phyloP scores from a whole-genome alignment of 1,140 invertebrate species.

The Drosophila takahashii region DNA sequence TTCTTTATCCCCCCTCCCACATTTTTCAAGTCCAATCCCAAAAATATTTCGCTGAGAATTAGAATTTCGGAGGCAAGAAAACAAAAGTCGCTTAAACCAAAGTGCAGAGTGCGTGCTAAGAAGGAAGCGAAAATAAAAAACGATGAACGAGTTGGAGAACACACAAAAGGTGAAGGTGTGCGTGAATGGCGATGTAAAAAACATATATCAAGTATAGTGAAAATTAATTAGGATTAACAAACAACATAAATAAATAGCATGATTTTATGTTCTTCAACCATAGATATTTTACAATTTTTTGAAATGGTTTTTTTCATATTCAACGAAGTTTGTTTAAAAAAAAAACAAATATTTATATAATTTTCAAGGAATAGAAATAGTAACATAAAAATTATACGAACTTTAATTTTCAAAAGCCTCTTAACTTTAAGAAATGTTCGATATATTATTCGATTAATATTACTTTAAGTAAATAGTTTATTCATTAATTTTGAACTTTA shows the following conservation, averaged over 20 bases:
- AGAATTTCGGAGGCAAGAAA: slow-evolving; percentile 38
- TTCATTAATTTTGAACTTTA: too few species aligned
- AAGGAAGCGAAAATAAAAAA: slow-evolving; percentile 29
- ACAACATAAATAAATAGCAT: neutral
- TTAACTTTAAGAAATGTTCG: too few species aligned
- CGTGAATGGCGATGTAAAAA: slow-evolving; percentile 17
- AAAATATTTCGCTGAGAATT: slow-evolving; percentile 45
- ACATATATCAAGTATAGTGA: slow-evolving; percentile 11
- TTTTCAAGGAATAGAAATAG: too few species aligned
- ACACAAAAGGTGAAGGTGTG: slow-evolving; percentile 12
- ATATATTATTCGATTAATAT: neutral
- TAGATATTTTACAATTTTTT: too few species aligned
- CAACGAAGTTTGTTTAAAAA: too few species aligned
- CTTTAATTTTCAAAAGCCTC: too few species aligned
- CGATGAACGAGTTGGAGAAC: slow-evolving; percentile 47
- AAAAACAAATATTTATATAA: too few species aligned
- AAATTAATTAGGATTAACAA: neutral
- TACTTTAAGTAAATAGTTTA: too few species aligned
- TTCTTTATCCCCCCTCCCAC: neutral
- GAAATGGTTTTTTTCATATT: too few species aligned
- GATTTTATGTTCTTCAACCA: too few species aligned
- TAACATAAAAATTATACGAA: too few species aligned
- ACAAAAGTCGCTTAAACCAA: slow-evolving; percentile 58
- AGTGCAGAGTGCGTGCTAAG: slow-evolving; percentile 75
- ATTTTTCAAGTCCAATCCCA: slow-evolving; percentile 23